A percentile compares a stretch with the other conserved stretches of the same genome.
phyloP scores from a whole-genome alignment of 2,888 invertebrate genomes.

The Rhingia rostrata region DNA sequence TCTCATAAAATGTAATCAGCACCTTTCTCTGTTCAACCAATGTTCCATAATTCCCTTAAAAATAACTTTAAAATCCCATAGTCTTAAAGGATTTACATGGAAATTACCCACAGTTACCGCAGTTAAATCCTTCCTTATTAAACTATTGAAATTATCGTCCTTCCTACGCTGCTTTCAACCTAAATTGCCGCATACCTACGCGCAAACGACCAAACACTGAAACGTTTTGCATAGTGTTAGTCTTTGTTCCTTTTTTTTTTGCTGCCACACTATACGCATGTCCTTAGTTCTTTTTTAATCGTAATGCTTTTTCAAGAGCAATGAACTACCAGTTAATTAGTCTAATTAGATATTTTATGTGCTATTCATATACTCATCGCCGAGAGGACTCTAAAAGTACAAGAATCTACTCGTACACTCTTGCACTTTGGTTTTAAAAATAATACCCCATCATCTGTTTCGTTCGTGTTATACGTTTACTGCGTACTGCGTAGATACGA shows the following conservation, averaged over 20 bases:
- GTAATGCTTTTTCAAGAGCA: slow-evolving; percentile 64
- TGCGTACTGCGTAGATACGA: slow-evolving; percentile 37
- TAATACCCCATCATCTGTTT: slow-evolving; percentile 64
- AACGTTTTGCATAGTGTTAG: slow-evolving; percentile 19
- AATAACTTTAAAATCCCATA: not conserved
- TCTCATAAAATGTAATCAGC: not conserved
- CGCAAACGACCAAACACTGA: slow-evolving; percentile 1
- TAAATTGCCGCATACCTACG: not conserved
- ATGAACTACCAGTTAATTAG: slow-evolving; percentile 70
- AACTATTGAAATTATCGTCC: slow-evolving; percentile 28
- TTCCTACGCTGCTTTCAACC: slow-evolving; percentile 3
- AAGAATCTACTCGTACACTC: slow-evolving; percentile 11
- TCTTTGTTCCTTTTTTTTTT: slow-evolving; percentile 8
- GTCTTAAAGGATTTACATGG: not conserved
- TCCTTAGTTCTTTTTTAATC: slow-evolving; percentile 62
- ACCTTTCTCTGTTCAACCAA: not conserved
- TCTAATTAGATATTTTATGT: slow-evolving; percentile 62
- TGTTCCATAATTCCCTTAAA: not conserved
- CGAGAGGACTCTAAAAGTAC: not conserved
- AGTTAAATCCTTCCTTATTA: slow-evolving; percentile 4
- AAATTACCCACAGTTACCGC: not conserved
- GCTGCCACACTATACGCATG: slow-evolving; percentile 43
- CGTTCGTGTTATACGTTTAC: slow-evolving; percentile 37
- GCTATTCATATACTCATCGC: slow-evolving; percentile 37
- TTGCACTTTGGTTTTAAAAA: slow-evolving; percentile 55